These are phyloP conservation scores for Molanna angustata DNA, from an alignment of 2,888 invertebrate species.

Conservation along the genomic window DNA sequence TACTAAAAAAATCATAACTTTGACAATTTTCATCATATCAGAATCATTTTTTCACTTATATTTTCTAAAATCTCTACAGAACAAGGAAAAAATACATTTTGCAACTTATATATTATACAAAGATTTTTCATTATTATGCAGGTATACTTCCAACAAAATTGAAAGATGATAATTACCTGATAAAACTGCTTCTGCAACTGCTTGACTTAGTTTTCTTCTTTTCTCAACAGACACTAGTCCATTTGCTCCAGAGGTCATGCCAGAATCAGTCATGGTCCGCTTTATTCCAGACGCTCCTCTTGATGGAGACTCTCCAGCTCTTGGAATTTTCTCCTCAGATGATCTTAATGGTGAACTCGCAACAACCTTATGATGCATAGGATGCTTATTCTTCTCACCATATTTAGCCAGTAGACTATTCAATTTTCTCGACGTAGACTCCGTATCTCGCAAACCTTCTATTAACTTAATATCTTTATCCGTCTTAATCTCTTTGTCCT, in stretches of 20 bases:
- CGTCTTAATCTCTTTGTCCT: slow-evolving; percentile 46
- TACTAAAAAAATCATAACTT: no score
- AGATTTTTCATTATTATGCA: no score
- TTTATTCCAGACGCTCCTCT: slow-evolving; percentile 33
- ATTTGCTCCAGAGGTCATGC: slow-evolving; percentile 47
- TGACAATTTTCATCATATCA: no score
- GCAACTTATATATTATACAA: no score
- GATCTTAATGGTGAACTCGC: no score
- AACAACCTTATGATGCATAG: no score
- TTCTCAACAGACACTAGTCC: slow-evolving; percentile 62
- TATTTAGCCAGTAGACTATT: neutral
- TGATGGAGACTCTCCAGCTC: slow-evolving; percentile 48
- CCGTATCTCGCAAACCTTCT: slow-evolving; percentile 49
- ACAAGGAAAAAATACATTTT: neutral
- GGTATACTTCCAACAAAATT: no score
- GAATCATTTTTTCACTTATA: no score
- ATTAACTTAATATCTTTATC: slow-evolving; percentile 51
- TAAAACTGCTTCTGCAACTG: slow-evolving; percentile 36
- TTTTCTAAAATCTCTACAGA: no score
- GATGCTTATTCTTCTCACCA: slow-evolving; percentile 21
- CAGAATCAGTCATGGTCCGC: slow-evolving; percentile 12
- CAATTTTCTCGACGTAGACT: slow-evolving; percentile 24
- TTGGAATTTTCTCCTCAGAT: slow-evolving; percentile 2
- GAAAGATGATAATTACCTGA: no score
- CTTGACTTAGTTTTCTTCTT: slow-evolving; percentile 61